Conservation (phyloP, 2,888 invertebrate species). For the Leptopterna dolabrata region DNA sequence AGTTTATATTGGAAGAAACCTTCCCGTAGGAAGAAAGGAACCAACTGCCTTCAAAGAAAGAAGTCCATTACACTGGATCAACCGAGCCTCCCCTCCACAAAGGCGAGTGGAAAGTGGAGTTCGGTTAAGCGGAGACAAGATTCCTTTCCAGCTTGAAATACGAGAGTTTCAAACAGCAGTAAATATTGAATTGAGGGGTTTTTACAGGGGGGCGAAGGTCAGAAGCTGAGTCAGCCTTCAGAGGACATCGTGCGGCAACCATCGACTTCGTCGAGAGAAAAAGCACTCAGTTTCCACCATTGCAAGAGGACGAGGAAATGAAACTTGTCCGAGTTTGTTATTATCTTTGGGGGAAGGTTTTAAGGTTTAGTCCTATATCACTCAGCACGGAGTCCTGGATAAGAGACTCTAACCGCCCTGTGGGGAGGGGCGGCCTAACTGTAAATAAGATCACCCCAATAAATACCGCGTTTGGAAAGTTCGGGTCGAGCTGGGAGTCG, state of each 20-base stretch:
- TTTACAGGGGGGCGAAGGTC: slow-evolving; percentile 18
- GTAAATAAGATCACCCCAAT: slow-evolving; percentile 54
- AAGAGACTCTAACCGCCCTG: neutral
- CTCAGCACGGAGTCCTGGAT: slow-evolving; percentile 4
- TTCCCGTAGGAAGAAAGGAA: neutral
- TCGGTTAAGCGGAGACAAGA: slow-evolving; percentile 25
- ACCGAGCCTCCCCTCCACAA: slow-evolving; percentile 13
- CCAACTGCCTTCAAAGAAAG: slow-evolving; percentile 40
- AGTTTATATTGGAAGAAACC: slow-evolving; percentile 20
- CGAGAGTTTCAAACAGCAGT: slow-evolving; percentile 50
- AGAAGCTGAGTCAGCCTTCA: slow-evolving; percentile 44
- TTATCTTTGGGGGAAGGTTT: slow-evolving; percentile 41
- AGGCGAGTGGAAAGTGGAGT: neutral
- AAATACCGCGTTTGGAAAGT: slow-evolving; percentile 42
- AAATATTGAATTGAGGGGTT: slow-evolving; percentile 50
- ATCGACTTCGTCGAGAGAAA: slow-evolving; percentile 19
- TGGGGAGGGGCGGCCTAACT: slow-evolving; percentile 3
- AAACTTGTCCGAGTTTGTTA: slow-evolving; percentile 53
- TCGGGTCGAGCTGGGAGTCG: neutral
- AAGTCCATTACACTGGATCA: slow-evolving; percentile 49
- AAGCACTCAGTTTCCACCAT: slow-evolving; percentile 1
- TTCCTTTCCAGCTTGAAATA: slow-evolving; percentile 37
- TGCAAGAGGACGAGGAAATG: slow-evolving; percentile 37
- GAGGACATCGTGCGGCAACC: slow-evolving; percentile 23
- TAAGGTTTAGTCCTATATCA: slow-evolving; percentile 45